Evolutionary conservation across 2,113 vertebrate genomes (phyloP).

Genomic region (Coturnix japonica): DNA sequence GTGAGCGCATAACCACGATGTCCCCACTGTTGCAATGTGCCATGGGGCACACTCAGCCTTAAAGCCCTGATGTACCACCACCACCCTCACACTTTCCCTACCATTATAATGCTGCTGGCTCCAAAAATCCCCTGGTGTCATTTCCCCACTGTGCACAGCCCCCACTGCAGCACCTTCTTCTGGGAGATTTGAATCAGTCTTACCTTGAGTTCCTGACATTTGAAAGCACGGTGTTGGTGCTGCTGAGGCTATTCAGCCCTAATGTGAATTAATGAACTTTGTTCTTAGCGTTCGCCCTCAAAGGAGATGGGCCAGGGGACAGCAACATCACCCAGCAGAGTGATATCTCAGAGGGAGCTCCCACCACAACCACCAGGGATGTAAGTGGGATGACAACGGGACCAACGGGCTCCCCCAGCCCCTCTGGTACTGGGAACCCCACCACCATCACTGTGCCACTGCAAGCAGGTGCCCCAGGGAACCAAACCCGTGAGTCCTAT

Average conservation of each 20-base stretch:
- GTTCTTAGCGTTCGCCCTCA: fast-evolving
- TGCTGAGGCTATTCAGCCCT: neutral
- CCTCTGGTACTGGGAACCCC: fast-evolving
- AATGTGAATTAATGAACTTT: fast-evolving
- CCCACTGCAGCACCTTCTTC: fast-evolving
- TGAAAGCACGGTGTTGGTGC: neutral
- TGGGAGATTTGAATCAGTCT: too few relatives aligned
- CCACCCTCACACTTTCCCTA: neutral
- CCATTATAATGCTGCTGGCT: neutral
- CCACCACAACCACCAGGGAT: fast-evolving
- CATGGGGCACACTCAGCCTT: neutral
- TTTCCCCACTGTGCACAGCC: neutral
- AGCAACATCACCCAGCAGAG: fast-evolving
- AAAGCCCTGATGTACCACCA: neutral
- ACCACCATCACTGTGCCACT: fast-evolving
- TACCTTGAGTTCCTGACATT: too few relatives aligned
- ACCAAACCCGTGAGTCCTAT: neutral
- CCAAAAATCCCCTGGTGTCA: neutral
- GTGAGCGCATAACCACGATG: neutral
- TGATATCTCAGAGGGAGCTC: fast-evolving
- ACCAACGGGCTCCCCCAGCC: fast-evolving
- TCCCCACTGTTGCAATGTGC: neutral
- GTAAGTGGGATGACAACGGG: fast-evolving
- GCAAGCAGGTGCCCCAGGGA: fast-evolving
- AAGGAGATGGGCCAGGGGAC: fast-evolving